Conservation (phyloP, 2,888 invertebrate genomes). For the Lepetodrilus schrolli region DNA sequence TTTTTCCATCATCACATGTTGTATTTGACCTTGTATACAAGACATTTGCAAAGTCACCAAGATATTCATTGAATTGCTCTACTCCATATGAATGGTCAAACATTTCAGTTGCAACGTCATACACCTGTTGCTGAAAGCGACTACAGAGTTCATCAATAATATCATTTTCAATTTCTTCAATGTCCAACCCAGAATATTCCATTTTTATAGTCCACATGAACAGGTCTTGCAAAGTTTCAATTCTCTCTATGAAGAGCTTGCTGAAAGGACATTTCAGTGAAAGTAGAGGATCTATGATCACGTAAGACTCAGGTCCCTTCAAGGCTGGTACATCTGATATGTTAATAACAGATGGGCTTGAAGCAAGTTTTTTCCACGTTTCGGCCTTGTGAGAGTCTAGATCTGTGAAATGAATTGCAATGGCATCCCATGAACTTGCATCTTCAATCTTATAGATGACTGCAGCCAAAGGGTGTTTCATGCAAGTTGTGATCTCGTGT, state of each 20-base stretch:
- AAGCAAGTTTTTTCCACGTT: conserved; percentile 5
- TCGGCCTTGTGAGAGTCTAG: background rate
- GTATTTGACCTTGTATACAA: background rate
- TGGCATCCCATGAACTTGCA: conserved; percentile 12
- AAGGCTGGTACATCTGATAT: background rate
- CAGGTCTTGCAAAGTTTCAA: background rate
- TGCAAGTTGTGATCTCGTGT: background rate
- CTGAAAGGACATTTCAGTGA: background rate
- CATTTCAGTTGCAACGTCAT: conserved; percentile 3
- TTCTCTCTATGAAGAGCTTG: conserved; percentile 15
- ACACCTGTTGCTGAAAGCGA: background rate
- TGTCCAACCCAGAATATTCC: background rate
- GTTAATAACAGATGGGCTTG: background rate
- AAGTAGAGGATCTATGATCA: background rate
- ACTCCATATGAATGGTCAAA: conserved; percentile 17
- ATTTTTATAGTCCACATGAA: background rate
- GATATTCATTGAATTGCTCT: conserved; percentile 20
- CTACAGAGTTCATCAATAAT: background rate
- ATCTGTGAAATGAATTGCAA: background rate
- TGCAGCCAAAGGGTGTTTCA: conserved; percentile 17
- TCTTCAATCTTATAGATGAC: conserved; percentile 23
- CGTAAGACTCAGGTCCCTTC: conserved; percentile 1
- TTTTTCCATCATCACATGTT: background rate
- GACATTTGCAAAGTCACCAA: background rate
- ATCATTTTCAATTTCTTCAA: background rate